Percentiles rank a stretch among this genome's conserved stretches.
Evolutionary conservation across 2,888 invertebrate species (phyloP).

Genomic region (Helicoverpa assulta): DNA sequence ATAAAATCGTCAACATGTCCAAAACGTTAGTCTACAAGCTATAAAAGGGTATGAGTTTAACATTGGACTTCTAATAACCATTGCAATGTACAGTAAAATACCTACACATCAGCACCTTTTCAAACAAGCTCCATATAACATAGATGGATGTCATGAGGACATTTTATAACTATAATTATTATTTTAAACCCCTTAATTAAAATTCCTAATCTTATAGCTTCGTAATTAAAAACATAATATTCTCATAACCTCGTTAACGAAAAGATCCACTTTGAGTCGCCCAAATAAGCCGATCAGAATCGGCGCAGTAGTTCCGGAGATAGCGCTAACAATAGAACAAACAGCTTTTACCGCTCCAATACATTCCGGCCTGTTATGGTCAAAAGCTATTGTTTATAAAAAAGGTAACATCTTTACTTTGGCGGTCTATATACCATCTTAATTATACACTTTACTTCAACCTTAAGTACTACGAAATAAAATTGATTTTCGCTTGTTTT

Average conservation of each 20-base stretch:
- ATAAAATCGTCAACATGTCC: too few relatives aligned
- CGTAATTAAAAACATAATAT: background rate
- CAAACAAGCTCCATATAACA: too few relatives aligned
- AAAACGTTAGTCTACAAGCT: too few relatives aligned
- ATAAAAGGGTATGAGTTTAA: too few relatives aligned
- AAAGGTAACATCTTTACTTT: conserved; percentile 62
- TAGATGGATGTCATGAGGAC: too few relatives aligned
- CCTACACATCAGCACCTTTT: too few relatives aligned
- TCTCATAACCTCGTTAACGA: conserved; percentile 36
- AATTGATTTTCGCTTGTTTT: conserved; percentile 9
- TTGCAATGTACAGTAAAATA: too few relatives aligned
- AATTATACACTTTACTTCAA: background rate
- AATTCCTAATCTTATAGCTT: background rate
- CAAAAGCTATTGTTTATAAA: conserved; percentile 56
- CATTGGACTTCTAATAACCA: too few relatives aligned
- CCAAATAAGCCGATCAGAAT: conserved; percentile 40
- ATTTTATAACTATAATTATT: too few relatives aligned
- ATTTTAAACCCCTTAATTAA: too few relatives aligned
- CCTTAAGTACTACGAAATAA: background rate
- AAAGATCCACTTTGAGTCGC: conserved; percentile 19
- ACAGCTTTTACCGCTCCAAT: conserved; percentile 62
- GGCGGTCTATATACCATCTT: conserved; percentile 40
- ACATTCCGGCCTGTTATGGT: conserved; percentile 59
- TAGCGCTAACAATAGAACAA: conserved; percentile 60
- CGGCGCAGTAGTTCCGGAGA: conserved; percentile 53